Evolutionary conservation across 2,113 vertebrate genomes (phyloP), one percentile per base, ranked within the genome.

Genomic region (Siniperca knerii): DNA sequence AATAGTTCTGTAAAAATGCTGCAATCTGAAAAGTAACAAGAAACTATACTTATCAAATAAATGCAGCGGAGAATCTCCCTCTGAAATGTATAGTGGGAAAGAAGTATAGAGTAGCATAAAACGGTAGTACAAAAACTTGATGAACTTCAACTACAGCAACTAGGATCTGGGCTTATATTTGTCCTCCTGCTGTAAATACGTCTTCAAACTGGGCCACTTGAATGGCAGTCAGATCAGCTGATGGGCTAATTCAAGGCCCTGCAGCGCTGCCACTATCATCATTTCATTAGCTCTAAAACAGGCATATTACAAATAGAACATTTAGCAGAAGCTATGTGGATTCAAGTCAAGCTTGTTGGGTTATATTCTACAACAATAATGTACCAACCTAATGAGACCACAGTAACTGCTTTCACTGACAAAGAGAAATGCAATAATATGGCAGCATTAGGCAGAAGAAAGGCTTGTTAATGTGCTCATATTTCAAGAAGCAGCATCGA

Each of bases 271-370:
- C 52, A 46, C 69, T 42, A 68, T 78, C 62, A 83, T 83, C 44
- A 77, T 79, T 92, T 89, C 87, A 89, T 92, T 86, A 82, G 79
- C 84, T 91, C 72, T 79, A 81, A 29, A 44, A 42, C 71, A 61
- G 65, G 81, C 70, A 68, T 12, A 71, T 85, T 71, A 82, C 61
- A 84, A 78, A 83, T 69, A 79, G 68, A 80, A 61, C 44, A 71
- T 83, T 84, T 72, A 83, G 48, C 42, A 25, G 78, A 48, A 67
- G 61, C 80, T 21, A 75, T 15, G 65, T 46, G 64, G 61, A 66
- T 71, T 55, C 35, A 40, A 70, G 70, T 42, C 68, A 60, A 84
- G 62, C 69, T 81, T 50, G 61, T 55, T 79, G 44, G 62, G 60
- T 87, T 64, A 75, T 69, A 74, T 69, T 84, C 76, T 81, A 23